Conservation (phyloP, 2,888 invertebrate species). For the Temnothorax ravouxi region DNA sequence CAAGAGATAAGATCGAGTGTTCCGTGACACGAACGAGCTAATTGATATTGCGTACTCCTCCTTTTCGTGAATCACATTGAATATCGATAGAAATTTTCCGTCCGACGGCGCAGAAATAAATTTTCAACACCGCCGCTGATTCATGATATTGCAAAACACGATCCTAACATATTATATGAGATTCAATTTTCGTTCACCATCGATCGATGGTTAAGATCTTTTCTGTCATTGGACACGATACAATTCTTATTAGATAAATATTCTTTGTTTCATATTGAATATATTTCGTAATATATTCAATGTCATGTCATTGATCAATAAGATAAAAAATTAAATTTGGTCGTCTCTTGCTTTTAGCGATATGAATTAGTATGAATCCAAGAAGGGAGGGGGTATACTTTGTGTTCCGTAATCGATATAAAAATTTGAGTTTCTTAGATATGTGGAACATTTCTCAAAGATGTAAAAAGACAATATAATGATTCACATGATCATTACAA, state of each 20-base stretch:
- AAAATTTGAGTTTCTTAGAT: conserved; percentile 12
- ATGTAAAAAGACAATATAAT: conserved; percentile 11
- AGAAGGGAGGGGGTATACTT: neutral
- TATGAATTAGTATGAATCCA: conserved; percentile 5
- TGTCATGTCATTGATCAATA: neutral
- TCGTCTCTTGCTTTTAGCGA: conserved; percentile 9
- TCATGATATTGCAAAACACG: conserved; percentile 15
- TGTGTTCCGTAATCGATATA: conserved; percentile 4
- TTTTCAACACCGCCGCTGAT: neutral
- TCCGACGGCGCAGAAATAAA: conserved; percentile 11
- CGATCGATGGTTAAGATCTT: neutral
- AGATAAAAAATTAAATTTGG: conserved; percentile 23
- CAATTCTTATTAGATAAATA: conserved; percentile 19
- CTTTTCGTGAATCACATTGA: conserved; percentile 36
- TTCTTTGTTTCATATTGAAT: conserved; percentile 1
- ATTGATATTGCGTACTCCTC: conserved; percentile 30
- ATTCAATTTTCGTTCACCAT: neutral
- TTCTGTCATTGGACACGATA: neutral
- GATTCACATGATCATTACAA: neutral
- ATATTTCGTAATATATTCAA: conserved; percentile 16
- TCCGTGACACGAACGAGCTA: conserved; percentile 16
- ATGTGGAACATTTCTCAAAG: neutral
- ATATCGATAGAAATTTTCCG: conserved; percentile 11
- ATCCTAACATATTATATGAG: neutral
- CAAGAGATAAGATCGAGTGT: conserved; percentile 27